A percentile compares a stretch with the other conserved stretches of the same genome.
These are phyloP conservation scores for Crotalus tigris DNA, from an alignment of 2,113 vertebrate species.

Conservation along the genomic window DNA sequence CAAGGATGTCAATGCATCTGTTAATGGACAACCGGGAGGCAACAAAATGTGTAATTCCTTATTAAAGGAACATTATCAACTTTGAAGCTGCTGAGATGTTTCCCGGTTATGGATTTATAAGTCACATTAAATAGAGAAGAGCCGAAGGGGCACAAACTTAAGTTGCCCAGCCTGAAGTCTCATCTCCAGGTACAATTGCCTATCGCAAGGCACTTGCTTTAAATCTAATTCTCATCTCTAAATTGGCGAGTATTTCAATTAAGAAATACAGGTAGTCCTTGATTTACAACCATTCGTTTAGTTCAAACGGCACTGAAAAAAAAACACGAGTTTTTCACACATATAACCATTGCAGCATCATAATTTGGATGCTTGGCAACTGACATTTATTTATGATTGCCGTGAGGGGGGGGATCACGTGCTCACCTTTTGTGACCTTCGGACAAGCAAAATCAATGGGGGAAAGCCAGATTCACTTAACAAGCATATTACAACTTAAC, in stretches of 20 bases:
- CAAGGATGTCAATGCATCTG: neutral
- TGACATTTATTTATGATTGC: neutral
- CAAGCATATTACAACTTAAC: neutral
- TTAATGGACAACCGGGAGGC: neutral
- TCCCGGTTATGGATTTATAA: neutral
- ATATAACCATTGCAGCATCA: neutral
- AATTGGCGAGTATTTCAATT: neutral
- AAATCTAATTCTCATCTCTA: neutral
- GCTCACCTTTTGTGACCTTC: neutral
- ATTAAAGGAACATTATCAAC: neutral
- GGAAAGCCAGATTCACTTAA: neutral
- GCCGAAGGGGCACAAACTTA: too few species aligned
- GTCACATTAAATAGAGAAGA: neutral
- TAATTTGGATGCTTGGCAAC: neutral
- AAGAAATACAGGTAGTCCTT: neutral
- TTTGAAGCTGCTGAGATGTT: neutral
- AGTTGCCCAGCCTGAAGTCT: neutral
- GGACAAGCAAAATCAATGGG: neutral
- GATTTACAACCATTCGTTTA: neutral
- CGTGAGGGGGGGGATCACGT: neutral
- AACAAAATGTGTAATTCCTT: neutral
- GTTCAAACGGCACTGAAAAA: neutral
- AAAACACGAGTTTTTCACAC: accelerated
- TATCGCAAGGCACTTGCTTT: neutral
- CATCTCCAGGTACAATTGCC: neutral